Evolutionary conservation across 2,797 vertebrate species (phyloP).

Genomic region (Takifugu rubripes): DNA sequence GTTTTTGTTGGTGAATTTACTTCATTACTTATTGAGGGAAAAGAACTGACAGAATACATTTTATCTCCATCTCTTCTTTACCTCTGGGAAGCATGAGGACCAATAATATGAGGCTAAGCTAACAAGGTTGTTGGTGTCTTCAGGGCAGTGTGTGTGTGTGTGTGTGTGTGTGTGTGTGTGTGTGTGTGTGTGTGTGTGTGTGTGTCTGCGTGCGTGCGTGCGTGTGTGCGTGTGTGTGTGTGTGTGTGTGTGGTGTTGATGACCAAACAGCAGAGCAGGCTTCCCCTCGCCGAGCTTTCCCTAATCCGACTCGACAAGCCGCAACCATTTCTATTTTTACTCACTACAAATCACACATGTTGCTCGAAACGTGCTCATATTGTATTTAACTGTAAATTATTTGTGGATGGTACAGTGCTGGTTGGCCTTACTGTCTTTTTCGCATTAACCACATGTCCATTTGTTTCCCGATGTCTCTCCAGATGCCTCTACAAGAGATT

Average conservation of each 20-base stretch:
- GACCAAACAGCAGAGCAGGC: slow-evolving; percentile 52
- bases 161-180: not conserved
- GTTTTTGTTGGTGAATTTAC: not conserved
- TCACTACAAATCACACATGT: slow-evolving; percentile 35
- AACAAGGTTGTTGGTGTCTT: slow-evolving; percentile 65
- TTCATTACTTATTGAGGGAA: not conserved
- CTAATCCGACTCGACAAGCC: slow-evolving; percentile 62
- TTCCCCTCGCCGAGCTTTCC: slow-evolving; percentile 33
- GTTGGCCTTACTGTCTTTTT: not conserved
- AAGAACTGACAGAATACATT: not conserved
- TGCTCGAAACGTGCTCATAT: not conserved
- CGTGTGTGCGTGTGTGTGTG: slow-evolving; percentile 1
- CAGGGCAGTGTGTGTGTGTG: slow-evolving; percentile 30
- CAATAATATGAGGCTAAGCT: slow-evolving; percentile 22
- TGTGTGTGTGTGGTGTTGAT: slow-evolving; percentile 27
- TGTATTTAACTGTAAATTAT: not conserved
- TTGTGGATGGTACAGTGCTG: not conserved
- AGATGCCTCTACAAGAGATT: slow-evolving; percentile 81
- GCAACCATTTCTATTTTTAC: slow-evolving; percentile 63
- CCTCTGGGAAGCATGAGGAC: slow-evolving; percentile 33
- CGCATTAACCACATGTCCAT: no score
- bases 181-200: not conserved
- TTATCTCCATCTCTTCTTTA: slow-evolving; percentile 16
- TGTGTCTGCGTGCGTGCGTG: no score
- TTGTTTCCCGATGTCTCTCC: slow-evolving; percentile 9